These are phyloP conservation scores for Aurelia sp. DNA, from an alignment of 30 jellyfish, hydroid and myxozoan species.

Conservation along the genomic window DNA sequence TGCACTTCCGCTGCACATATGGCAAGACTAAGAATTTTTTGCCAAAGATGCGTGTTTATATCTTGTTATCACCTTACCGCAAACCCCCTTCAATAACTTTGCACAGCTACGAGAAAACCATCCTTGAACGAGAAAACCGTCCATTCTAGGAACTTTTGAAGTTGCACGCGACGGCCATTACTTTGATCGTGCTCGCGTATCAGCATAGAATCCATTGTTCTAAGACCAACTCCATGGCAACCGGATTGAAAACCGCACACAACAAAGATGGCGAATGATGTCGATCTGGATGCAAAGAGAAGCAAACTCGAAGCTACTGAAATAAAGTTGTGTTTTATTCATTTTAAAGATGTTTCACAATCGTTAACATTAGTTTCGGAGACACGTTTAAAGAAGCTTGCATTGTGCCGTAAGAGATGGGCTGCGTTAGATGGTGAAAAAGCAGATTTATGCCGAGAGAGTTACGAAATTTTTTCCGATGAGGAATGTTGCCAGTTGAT, in stretches of 20 bases:
- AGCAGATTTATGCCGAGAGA: constrained; percentile 12
- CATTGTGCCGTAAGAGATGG: constrained; percentile 38
- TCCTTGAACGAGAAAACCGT: too few relatives aligned
- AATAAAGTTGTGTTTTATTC: constrained; percentile 16
- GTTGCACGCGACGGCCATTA: constrained; percentile 60
- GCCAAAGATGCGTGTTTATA: constrained; percentile 33
- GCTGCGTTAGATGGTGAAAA: constrained; percentile 24
- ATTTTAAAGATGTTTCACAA: not conserved
- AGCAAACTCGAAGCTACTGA: constrained; percentile 12
- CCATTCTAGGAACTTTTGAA: constrained; percentile 2
- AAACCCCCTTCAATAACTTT: constrained; percentile 52
- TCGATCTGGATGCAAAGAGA: constrained; percentile 34
- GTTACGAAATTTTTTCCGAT: constrained; percentile 18
- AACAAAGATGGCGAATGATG: constrained; percentile 49
- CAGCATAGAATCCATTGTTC: constrained; percentile 33
- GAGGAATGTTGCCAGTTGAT: constrained; percentile 1
- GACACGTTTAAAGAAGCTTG: constrained; percentile 2
- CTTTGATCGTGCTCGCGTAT: not conserved
- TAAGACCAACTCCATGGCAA: constrained; percentile 34
- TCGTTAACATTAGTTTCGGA: not conserved
- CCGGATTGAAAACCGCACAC: constrained; percentile 17
- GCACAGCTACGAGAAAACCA: constrained; percentile 64
- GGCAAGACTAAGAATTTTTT: constrained; percentile 50
- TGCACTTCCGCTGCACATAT: constrained; percentile 64
- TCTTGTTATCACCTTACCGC: constrained; percentile 36